These are phyloP conservation scores for Petaurus breviceps DNA, from an alignment of 2,113 vertebrate genomes.

Conservation along the genomic window DNA sequence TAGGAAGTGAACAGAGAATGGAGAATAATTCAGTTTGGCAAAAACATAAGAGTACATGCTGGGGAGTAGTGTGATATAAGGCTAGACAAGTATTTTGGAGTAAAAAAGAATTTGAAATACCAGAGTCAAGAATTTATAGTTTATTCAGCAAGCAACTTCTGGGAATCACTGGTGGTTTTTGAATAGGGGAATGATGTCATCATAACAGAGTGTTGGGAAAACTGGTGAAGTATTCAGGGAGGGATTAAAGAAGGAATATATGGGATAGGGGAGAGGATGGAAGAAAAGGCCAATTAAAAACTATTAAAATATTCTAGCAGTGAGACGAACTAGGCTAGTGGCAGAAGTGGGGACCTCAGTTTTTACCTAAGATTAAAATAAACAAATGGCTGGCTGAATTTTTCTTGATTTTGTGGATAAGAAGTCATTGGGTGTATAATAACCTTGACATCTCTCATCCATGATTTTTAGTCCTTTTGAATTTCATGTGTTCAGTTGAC, in stretches of 20 bases:
- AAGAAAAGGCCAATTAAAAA: background rate
- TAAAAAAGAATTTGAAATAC: background rate
- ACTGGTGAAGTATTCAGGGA: background rate
- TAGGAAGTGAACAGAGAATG: background rate
- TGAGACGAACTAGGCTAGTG: background rate
- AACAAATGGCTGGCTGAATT: background rate
- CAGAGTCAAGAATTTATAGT: background rate
- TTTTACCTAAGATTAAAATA: background rate
- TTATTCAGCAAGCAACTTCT: background rate
- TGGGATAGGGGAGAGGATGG: background rate
- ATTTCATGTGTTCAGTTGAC: background rate
- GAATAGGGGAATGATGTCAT: background rate
- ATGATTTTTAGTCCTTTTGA: background rate
- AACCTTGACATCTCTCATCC: background rate
- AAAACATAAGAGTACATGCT: background rate
- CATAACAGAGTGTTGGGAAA: background rate
- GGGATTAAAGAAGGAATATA: background rate
- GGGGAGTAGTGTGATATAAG: background rate
- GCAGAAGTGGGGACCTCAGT: background rate
- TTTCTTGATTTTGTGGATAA: background rate
- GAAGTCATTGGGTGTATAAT: background rate
- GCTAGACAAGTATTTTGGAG: background rate
- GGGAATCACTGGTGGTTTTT: background rate
- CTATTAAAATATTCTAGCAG: background rate
- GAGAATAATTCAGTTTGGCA: background rate